Conservation (phyloP, 2,113 vertebrate genomes). For the Ptilorrhoa leucosticta region DNA sequence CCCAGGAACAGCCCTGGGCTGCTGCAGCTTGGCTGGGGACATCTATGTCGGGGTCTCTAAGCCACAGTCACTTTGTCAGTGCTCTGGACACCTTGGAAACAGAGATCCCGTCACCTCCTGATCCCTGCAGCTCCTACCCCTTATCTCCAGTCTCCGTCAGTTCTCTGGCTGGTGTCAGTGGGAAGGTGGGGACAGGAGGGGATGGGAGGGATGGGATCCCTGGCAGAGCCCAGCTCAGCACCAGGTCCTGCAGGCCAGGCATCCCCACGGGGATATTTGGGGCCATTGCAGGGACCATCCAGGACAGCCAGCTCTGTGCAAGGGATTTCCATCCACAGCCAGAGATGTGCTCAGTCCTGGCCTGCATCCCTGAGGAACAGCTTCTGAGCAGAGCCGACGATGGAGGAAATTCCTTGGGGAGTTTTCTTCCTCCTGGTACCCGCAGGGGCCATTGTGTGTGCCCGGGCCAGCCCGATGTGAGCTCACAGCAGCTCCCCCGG, state of each 20-base stretch:
- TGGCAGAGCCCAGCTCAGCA: background rate
- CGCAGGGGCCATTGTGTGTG: background rate
- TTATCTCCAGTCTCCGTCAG: background rate
- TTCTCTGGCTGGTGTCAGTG: background rate
- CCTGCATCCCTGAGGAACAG: background rate
- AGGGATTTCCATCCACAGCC: background rate
- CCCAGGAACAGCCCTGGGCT: fast-evolving
- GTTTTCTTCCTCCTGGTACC: constrained; percentile 36
- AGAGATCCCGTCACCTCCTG: background rate
- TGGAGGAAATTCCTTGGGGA: constrained; percentile 37
- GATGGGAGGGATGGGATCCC: background rate
- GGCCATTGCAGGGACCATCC: fast-evolving
- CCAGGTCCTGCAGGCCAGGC: background rate
- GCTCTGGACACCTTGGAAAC: background rate
- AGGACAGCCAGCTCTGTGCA: background rate
- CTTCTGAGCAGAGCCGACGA: background rate
- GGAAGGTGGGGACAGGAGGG: background rate
- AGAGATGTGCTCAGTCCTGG: background rate
- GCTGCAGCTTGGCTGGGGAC: fast-evolving
- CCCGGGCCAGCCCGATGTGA: background rate
- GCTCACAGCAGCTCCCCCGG: background rate
- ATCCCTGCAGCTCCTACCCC: background rate
- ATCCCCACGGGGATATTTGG: fast-evolving
- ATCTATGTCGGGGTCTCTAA: fast-evolving
- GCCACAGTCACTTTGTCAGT: background rate